A percentile compares a stretch with the other conserved stretches of the same genome.
These are phyloP conservation scores for Lasiommata megera DNA, from an alignment of 2,888 invertebrate species.

Conservation along the genomic window DNA sequence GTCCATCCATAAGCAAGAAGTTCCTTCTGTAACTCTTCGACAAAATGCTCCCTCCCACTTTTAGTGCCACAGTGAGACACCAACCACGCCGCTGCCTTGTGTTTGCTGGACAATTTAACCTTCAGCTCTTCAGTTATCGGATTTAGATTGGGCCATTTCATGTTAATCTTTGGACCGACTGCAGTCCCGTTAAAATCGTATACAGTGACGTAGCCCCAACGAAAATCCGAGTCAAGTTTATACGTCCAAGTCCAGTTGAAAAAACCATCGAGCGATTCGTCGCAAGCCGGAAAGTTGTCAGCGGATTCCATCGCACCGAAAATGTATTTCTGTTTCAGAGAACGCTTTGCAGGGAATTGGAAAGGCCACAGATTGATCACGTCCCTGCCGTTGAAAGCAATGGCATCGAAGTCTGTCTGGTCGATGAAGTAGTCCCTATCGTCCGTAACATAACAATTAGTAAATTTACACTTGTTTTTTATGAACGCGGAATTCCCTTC, in stretches of 20 bases:
- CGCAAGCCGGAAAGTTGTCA: conserved; percentile 46
- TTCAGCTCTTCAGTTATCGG: conserved; percentile 35
- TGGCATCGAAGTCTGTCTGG: conserved; percentile 32
- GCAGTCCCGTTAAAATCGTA: conserved; percentile 32
- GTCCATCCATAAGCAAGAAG: conserved; percentile 30
- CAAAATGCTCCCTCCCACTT: conserved; percentile 38
- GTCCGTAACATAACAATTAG: conserved; percentile 38
- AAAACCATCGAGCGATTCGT: conserved; percentile 37
- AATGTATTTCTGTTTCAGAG: conserved; percentile 51
- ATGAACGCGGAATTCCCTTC: conserved; percentile 32
- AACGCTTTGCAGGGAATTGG: conserved; percentile 36
- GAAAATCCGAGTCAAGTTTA: conserved; percentile 38
- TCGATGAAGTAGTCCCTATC: conserved; percentile 25
- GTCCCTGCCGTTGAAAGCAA: conserved; percentile 34
- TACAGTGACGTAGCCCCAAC: conserved; percentile 38
- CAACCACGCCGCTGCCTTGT: conserved; percentile 42
- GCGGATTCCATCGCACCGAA: conserved; percentile 56
- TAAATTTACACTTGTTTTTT: conserved; percentile 31
- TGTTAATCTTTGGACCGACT: conserved; percentile 35
- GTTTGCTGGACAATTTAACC: conserved; percentile 35
- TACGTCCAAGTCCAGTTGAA: conserved; percentile 48
- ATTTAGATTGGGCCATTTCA: conserved; percentile 35
- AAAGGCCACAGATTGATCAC: conserved; percentile 28
- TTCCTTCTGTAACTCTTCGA: conserved; percentile 23
- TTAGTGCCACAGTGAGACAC: conserved; percentile 40